Percentiles rank a stretch among this genome's conserved stretches.
Conservation (phyloP, 2,888 invertebrate species). For the Punctoribates punctum region DNA sequence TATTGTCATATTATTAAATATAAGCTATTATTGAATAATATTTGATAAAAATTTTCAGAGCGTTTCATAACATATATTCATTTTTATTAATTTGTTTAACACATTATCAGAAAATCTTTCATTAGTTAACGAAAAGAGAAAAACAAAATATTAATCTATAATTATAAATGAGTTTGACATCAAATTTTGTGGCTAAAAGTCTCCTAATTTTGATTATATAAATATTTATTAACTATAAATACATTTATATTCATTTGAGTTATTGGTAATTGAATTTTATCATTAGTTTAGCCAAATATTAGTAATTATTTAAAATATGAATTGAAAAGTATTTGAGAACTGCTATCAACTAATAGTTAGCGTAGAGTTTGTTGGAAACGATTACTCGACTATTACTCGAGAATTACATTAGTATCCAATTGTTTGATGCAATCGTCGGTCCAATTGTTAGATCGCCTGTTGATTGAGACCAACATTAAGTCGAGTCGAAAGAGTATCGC, state of each 20-base stretch:
- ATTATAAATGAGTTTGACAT: not conserved
- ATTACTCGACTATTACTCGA: slow-evolving; percentile 6
- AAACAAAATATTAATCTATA: not conserved
- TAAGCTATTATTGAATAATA: not conserved
- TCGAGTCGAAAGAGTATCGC: slow-evolving; percentile 7
- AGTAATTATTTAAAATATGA: not conserved
- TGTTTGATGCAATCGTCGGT: slow-evolving; percentile 20
- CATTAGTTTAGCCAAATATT: not conserved
- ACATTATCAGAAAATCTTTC: slow-evolving; percentile 8
- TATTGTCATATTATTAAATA: not conserved
- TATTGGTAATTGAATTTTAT: not conserved
- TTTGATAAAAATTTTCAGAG: not conserved
- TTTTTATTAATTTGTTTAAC: not conserved
- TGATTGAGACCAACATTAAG: slow-evolving; percentile 27
- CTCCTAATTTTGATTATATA: too few relatives aligned
- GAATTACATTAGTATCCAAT: slow-evolving; percentile 26
- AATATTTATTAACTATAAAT: too few relatives aligned
- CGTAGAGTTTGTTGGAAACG: not conserved
- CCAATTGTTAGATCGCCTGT: slow-evolving; percentile 36
- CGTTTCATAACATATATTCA: slow-evolving; percentile 6
- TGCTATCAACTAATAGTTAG: not conserved
- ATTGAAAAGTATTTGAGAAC: not conserved
- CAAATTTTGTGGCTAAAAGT: not conserved
- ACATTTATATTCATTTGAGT: not conserved
- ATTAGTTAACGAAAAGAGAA: not conserved